Evolutionary conservation across 1,140 invertebrate species (phyloP).

Genomic region (Anastatus disparis): DNA sequence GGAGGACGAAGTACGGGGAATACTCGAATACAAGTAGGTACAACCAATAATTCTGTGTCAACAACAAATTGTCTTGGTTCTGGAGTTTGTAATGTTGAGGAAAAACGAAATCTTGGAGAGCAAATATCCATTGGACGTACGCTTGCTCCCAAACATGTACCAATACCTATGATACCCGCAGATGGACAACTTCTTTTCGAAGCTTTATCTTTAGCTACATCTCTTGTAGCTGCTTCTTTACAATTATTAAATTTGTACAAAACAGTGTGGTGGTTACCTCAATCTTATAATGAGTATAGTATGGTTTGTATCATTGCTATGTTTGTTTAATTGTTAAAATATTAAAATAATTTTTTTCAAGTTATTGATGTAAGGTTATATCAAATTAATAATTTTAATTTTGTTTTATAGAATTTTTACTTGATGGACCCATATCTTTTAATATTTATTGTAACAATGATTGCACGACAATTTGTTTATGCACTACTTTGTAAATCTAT

Average conservation of each 20-base stretch:
- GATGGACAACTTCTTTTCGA: conserved; percentile 89
- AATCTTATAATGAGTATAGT: conserved; percentile 88
- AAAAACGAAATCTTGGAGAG: conserved; percentile 57
- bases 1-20: conserved; percentile 45
- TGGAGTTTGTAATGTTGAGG: conserved; percentile 40
- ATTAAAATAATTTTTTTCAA: too few relatives aligned
- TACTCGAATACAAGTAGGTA: conserved; percentile 46
- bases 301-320: conserved; percentile 72
- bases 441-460: conserved; percentile 82
- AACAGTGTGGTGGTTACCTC: conserved; percentile 96
- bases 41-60: conserved; percentile 35
- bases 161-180: conserved; percentile 85
- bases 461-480: conserved; percentile 83
- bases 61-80: conserved; percentile 42
- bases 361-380: too few relatives aligned
- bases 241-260: conserved; percentile 96
- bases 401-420: conserved; percentile 86
- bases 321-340: too few relatives aligned
- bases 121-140: conserved; percentile 42
- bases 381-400: conserved; percentile 33
- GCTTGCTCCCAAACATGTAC: conserved; percentile 80
- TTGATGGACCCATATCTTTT: conserved; percentile 90
- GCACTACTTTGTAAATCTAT: conserved; percentile 68
- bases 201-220: conserved; percentile 82
- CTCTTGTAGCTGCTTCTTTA: conserved; percentile 78